Base-by-base conservation (phyloP, 2,113 vertebrate genomes). In the Cyprinodon tularosa region DNA sequence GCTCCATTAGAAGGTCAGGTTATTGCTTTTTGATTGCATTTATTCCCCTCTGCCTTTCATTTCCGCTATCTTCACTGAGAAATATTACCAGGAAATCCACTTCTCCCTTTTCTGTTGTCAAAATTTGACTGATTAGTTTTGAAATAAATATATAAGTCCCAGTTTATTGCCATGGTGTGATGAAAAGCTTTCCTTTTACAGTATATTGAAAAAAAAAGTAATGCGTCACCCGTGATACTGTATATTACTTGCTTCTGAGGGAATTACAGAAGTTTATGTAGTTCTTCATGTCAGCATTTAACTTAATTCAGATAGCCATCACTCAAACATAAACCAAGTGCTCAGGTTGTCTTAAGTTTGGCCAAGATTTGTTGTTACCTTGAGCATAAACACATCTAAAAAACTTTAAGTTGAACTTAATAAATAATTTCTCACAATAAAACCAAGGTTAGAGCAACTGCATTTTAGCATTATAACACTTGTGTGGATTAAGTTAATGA, bases 1-100 rank as follows among this genome's bases (percentile, higher is more conserved):
- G 88, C 91, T 91, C 89, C 88, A 93, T 94, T 94, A 94, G 82
- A 73, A 76, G 81, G 86, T 84, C 84, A 86, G 88, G 90, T 94
- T 95, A 95, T 94, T 95, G 92, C 91, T 89, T 92, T 94, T 93
- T 92, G 87, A 94, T 94, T 87, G 78, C 89, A 91, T 95, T 94
- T 94, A 93, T 93, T 91, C 82, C 76, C 80, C 42, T 57, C 86
- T 88, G 85, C 90, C 89, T 94, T 94, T 93, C 91, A 94, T 93
- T 93, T 93, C 93, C 89, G 68, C 78, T 82, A 87, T 87, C 89
- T 84, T 86, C 88, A 64, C 76, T 10, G 29, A 86, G 88, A 86
- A 84, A 92, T 94, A 94, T 95, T 92, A 90, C 86, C 88, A 85
- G 81, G 60, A 84, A 88, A 87, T 72, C 77, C 78, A 86, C 85